A percentile compares a stretch with the other conserved stretches of the same genome.
These are phyloP conservation scores for Myioborus melanocephalus DNA, from an alignment of 2,797 vertebrate species.

Conservation along the genomic window DNA sequence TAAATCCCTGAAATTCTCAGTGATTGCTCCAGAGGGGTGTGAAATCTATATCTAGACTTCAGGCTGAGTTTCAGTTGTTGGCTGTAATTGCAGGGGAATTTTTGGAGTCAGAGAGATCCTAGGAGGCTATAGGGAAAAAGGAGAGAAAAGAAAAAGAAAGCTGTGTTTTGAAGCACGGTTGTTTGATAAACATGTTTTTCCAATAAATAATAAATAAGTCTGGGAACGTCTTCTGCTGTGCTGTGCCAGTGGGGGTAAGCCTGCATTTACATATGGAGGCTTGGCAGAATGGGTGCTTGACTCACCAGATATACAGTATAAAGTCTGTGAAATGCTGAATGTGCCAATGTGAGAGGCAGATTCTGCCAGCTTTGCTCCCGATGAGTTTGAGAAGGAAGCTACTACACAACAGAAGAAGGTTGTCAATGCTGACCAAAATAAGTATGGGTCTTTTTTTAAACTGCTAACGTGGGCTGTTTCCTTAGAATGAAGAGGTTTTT, in stretches of 20 bases:
- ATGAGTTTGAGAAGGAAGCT: slow-evolving; percentile 6
- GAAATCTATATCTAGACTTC: not conserved
- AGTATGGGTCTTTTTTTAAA: not conserved
- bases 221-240: not conserved
- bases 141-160: not conserved
- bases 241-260: not conserved
- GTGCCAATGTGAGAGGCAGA: not conserved
- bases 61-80: not conserved
- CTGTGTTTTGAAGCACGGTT: not conserved
- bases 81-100: not conserved
- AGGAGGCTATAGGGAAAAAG: not conserved
- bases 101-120: not conserved
- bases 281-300: not conserved
- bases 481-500: not conserved
- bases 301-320: not conserved
- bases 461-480: not conserved
- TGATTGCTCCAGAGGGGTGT: not conserved
- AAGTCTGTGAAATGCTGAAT: not conserved
- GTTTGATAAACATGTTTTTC: not conserved
- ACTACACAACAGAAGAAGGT: not conserved
- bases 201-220: not conserved
- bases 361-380: not conserved
- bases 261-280: not conserved
- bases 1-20: not conserved
- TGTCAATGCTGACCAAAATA: not conserved